Evolutionary conservation across 2,113 vertebrate genomes (phyloP).

Genomic region (Dinomys branickii): DNA sequence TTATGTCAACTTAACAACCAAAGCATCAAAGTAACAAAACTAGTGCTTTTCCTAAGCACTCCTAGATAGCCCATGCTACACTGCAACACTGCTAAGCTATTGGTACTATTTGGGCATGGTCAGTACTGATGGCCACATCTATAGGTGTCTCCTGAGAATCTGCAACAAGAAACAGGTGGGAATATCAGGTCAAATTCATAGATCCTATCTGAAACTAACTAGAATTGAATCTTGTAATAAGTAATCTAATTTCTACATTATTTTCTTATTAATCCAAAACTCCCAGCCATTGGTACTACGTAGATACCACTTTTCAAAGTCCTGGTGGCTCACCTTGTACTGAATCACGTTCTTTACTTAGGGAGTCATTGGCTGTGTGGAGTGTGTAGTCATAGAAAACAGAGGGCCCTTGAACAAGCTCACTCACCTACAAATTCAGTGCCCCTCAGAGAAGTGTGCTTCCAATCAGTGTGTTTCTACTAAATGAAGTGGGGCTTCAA

Average conservation of each 20-base stretch:
- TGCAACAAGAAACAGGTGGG: background rate
- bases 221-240: background rate
- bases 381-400: conserved; percentile 57
- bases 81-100: background rate
- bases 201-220: background rate
- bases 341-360: background rate
- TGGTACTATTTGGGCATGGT: background rate
- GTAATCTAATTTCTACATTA: background rate
- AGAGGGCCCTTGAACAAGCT: conserved; percentile 42
- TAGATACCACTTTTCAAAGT: background rate
- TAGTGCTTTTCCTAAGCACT: background rate
- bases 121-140: background rate
- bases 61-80: background rate
- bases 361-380: conserved; percentile 1
- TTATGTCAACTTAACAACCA: background rate
- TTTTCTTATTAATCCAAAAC: background rate
- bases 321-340: background rate
- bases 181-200: conserved; percentile 3
- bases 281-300: background rate
- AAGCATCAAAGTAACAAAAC: background rate
- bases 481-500: conserved; percentile 58
- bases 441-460: conserved; percentile 42
- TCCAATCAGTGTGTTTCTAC: conserved; percentile 62
- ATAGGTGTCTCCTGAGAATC: background rate
- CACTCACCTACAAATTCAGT: conserved; percentile 53